phyloP scores from a whole-genome alignment of 2,113 vertebrate species.

The Eulemur rufifrons region DNA sequence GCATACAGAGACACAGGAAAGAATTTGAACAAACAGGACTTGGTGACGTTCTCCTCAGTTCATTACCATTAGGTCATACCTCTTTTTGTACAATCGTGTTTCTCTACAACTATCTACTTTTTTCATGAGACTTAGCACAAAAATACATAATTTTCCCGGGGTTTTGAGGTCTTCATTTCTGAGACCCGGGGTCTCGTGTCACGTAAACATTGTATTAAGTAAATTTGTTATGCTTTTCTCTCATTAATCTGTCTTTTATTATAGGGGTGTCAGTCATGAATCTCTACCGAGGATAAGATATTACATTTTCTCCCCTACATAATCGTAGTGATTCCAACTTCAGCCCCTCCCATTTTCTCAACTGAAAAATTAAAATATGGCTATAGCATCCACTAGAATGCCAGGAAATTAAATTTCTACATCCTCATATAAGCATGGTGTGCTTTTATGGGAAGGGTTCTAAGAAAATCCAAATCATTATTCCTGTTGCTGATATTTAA shows the following conservation, averaged over 20 bases:
- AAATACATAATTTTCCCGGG: background rate
- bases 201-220: background rate
- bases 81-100: background rate
- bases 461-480: background rate
- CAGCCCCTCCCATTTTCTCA: background rate
- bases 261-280: background rate
- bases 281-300: background rate
- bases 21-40: background rate
- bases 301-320: background rate
- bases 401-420: background rate
- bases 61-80: background rate
- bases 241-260: background rate
- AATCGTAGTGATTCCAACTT: background rate
- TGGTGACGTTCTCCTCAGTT: rapidly evolving
- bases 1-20: background rate
- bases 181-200: background rate
- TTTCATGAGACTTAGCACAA: background rate
- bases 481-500: background rate
- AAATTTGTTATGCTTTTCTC: background rate
- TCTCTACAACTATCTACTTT: background rate
- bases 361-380: background rate
- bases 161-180: background rate
- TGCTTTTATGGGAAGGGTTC: background rate
- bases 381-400: background rate
- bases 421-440: background rate